Percentiles rank a stretch among this genome's conserved stretches.
Evolutionary conservation across 2,113 vertebrate species (phyloP).

Genomic region (Microcebus ravelobensis): DNA sequence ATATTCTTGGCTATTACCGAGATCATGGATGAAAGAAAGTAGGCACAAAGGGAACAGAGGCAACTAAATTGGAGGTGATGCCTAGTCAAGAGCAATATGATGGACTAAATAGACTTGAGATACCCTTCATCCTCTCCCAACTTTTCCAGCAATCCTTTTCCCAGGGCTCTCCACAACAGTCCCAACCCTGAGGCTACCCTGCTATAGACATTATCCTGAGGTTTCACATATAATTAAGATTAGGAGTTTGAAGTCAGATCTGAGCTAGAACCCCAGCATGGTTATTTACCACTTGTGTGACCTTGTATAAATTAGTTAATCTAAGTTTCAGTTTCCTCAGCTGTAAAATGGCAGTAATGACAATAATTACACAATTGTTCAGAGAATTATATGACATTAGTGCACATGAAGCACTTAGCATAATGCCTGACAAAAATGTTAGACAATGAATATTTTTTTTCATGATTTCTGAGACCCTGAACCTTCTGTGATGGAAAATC

Average conservation of each 20-base stretch:
- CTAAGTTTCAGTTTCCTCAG: slow-evolving; percentile 13
- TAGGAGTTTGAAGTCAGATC: slow-evolving; percentile 23
- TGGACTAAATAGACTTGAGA: background rate
- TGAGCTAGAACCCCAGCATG: slow-evolving; percentile 29
- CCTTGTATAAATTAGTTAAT: slow-evolving; percentile 22
- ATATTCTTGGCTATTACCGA: slow-evolving; percentile 56
- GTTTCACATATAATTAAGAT: background rate
- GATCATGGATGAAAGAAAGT: slow-evolving; percentile 38
- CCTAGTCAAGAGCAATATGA: background rate
- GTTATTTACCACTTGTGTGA: background rate
- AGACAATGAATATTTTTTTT: slow-evolving; percentile 21
- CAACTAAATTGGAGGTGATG: background rate
- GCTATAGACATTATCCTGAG: background rate
- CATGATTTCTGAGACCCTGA: slow-evolving; percentile 16
- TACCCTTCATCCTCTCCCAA: background rate
- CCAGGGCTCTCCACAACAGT: background rate
- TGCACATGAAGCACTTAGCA: background rate
- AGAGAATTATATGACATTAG: slow-evolving; percentile 31
- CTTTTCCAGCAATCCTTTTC: background rate
- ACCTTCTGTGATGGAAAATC: background rate
- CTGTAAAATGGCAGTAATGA: slow-evolving; percentile 9
- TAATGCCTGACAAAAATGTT: background rate
- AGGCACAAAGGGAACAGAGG: slow-evolving; percentile 1
- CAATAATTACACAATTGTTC: slow-evolving; percentile 25
- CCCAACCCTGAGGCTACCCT: background rate